These are phyloP conservation scores for Electrona antarctica DNA, from an alignment of 2,113 vertebrate species.

Conservation along the genomic window DNA sequence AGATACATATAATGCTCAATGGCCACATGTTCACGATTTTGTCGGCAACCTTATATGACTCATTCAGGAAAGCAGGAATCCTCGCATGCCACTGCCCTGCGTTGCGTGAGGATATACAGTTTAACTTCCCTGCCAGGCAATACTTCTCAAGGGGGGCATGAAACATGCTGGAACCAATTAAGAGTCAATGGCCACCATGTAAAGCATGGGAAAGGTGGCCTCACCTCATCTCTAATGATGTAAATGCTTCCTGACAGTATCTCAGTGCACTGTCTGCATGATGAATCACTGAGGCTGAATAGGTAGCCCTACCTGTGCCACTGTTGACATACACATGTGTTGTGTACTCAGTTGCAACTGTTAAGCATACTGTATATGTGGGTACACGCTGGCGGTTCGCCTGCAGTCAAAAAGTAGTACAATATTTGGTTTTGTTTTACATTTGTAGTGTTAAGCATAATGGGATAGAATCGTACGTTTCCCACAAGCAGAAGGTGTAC, in stretches of 20 bases:
- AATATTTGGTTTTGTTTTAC: background rate
- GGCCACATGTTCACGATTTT: too few relatives aligned
- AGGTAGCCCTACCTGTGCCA: conserved; percentile 58
- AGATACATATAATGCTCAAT: too few relatives aligned
- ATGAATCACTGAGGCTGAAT: conserved; percentile 54
- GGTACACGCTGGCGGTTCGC: conserved; percentile 18
- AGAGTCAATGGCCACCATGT: conserved; percentile 58
- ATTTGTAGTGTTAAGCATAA: background rate
- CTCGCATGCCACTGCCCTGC: background rate
- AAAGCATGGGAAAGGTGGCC: conserved; percentile 66
- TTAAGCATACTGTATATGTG: conserved; percentile 21
- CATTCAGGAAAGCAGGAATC: background rate
- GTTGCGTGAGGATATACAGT: conserved; percentile 33
- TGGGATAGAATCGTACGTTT: background rate
- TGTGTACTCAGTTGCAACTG: background rate
- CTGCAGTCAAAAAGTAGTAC: background rate
- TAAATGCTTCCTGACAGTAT: conserved; percentile 62
- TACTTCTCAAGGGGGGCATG: conserved; percentile 57
- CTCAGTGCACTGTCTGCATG: conserved; percentile 46
- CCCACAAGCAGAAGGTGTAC: background rate
- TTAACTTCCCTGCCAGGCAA: conserved; percentile 52
- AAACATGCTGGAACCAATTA: conserved; percentile 67
- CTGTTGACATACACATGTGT: conserved; percentile 37
- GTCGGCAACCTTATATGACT: too few relatives aligned
- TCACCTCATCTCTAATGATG: conserved; percentile 65